Evolutionary conservation across 1,140 invertebrate genomes (phyloP).

Genomic region (Eubasilissa regina): DNA sequence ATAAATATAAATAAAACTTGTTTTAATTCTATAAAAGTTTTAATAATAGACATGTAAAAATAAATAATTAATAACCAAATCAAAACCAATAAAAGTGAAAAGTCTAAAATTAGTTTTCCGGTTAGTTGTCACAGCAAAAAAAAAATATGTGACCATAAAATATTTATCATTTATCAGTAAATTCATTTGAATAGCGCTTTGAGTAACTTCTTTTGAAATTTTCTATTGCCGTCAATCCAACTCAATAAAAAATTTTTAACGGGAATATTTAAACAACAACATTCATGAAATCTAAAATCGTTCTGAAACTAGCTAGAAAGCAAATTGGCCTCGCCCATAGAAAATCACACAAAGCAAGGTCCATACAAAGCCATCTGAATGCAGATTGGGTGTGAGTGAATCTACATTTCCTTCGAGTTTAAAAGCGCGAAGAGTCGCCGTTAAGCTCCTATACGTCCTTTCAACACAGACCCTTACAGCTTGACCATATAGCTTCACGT

Average conservation of each 20-base stretch:
- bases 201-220: too few relatives aligned
- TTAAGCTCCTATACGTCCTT: not conserved
- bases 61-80: too few relatives aligned
- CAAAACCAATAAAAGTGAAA: too few relatives aligned
- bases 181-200: too few relatives aligned
- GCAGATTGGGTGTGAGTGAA: slow-evolving; percentile 6
- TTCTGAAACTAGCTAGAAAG: not conserved
- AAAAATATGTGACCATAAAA: too few relatives aligned
- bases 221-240: not conserved
- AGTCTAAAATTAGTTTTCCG: too few relatives aligned
- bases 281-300: not conserved
- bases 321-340: slow-evolving; percentile 8
- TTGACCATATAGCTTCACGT: not conserved
- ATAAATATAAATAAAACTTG: too few relatives aligned
- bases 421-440: slow-evolving; percentile 2
- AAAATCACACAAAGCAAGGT: not conserved
- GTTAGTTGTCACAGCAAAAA: too few relatives aligned
- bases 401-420: not conserved
- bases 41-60: too few relatives aligned
- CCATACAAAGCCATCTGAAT: not conserved
- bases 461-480: not conserved
- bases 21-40: too few relatives aligned
- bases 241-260: not conserved
- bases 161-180: too few relatives aligned
- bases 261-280: too few relatives aligned